These are phyloP conservation scores for Eublepharis macularius DNA, from an alignment of 2,113 vertebrate genomes.

Conservation along the genomic window DNA sequence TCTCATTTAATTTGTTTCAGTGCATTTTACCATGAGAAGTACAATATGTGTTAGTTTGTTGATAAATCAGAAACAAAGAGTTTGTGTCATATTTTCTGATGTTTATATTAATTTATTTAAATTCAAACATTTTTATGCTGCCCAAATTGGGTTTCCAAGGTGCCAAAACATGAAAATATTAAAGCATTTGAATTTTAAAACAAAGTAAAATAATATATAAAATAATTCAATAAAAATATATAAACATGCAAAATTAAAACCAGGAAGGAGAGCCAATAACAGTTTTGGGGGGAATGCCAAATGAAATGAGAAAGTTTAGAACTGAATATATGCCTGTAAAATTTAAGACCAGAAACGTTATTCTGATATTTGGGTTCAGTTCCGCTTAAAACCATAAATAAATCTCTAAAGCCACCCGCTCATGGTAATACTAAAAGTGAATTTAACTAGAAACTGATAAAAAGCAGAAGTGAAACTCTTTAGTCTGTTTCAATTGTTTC, in stretches of 20 bases:
- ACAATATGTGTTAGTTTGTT: neutral
- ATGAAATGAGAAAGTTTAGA: no score
- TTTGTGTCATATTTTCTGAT: neutral
- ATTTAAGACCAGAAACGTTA: rapidly evolving
- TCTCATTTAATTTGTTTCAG: neutral
- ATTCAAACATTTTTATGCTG: no score
- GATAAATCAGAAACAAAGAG: neutral
- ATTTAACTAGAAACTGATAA: neutral
- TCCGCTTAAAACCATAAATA: neutral
- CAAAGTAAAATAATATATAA: no score
- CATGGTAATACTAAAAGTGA: conserved; percentile 8
- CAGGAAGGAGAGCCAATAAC: no score
- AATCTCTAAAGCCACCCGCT: rapidly evolving
- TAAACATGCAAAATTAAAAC: no score
- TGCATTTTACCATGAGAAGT: neutral
- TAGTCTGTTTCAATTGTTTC: conserved; percentile 38
- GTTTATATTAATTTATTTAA: no score
- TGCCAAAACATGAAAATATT: no score
- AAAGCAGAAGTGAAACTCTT: conserved; percentile 62
- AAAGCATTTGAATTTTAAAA: no score
- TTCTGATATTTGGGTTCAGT: neutral
- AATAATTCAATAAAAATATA: no score
- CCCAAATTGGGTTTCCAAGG: no score
- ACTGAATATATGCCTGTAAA: neutral
- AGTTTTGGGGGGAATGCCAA: no score